Base-by-base conservation (phyloP, 2,888 invertebrate genomes). In the Pseudococcus jackbeardsleyi region DNA sequence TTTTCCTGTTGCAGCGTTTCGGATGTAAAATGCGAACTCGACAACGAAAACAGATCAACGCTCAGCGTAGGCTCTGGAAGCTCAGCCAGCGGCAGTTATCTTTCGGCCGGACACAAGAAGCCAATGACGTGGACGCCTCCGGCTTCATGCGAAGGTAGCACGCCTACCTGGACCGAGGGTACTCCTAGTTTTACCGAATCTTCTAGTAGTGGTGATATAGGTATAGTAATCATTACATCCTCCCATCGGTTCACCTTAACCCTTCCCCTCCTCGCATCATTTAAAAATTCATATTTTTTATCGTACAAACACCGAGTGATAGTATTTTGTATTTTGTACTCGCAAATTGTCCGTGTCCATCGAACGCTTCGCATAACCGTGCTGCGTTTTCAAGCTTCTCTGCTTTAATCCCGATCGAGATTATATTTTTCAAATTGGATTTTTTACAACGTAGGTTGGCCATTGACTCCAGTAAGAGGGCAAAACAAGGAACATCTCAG, bases 171-270 rank as follows among this genome's bases (percentile, higher is more conserved):
- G 96, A 98, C 98, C 84, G 98, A 98, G 93, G 98, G 98, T 91
- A 98, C 98, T 90, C 98, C 98, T 89, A 98, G 98, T 92, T 98
- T 97, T 93, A 98, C 98, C 64, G 97, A 98, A 92, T 98, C 98
- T 91, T 98, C 98, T 92, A 97, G 97, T 92, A 96, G 96, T 93
- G 95, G 95, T 90, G 96, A 97, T 92, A 95, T 95, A 93, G 95
- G 88, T 88, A 82, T 59, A 59, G 64, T 84, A 59, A 95, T 64
- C 64, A 64, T 59, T 64, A 64, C 95, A 93, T 94, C 94, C 93
- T 86, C 39, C 54, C 39, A 42, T 39, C 48, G 64, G 15, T 17
- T 17, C 72, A 68, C 19, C 42, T 46, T 17, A 22, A 64, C 42
- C 85, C 15, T n/a, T n/a, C 4, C 39, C 39, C 26, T n/a, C 15